Evolutionary conservation across 2,113 vertebrate genomes (phyloP), one percentile per base, ranked within the genome.

Genomic region (Narcine bancroftii): DNA sequence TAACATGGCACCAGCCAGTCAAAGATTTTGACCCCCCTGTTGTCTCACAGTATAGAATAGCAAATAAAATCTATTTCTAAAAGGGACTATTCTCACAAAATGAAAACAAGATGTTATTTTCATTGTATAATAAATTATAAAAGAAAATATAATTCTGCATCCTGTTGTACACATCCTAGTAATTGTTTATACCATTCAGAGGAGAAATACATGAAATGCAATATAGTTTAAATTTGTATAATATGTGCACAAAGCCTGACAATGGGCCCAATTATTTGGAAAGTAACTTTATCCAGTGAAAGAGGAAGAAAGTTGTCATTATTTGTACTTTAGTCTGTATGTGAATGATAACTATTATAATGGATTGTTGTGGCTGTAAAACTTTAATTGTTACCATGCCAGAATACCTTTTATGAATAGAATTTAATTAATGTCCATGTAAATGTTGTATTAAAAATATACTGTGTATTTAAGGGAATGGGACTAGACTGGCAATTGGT

Each of bases 361-460:
- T 91, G 89, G 89, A 91, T 69, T 91, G 89, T 91, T 91, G 89
- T 91, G 89, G 89, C 89, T 69, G 89, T 91, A 71, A 91, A 91
- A 69, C 21, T 66, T 66, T 91, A 45, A 66, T 47, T 69, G 63
- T 91, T 91, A 91, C 71, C 89, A 91, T 71, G 89, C 89, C 89
- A 91, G 89, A 91, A 91, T 71, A 91, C 89, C 89, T 91, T 91
- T 21, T 91, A 91, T 71, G 65, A 91, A 91, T 91, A 91, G 89
- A 91, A 69, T 91, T 91, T 71, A 69, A 91, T 91, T 91, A 69
- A 91, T 71, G 89, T 91, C 89, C 66, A 69, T 91, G 89, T 91
- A 91, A 91, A 91, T 91, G 89, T 91, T 91, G 89, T 91, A 91
- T 91, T 91, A 91, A 91, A 87, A 91, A 69, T 91, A 91, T 91